Conservation (phyloP, 2,888 invertebrate genomes). For the Hypena proboscidalis region DNA sequence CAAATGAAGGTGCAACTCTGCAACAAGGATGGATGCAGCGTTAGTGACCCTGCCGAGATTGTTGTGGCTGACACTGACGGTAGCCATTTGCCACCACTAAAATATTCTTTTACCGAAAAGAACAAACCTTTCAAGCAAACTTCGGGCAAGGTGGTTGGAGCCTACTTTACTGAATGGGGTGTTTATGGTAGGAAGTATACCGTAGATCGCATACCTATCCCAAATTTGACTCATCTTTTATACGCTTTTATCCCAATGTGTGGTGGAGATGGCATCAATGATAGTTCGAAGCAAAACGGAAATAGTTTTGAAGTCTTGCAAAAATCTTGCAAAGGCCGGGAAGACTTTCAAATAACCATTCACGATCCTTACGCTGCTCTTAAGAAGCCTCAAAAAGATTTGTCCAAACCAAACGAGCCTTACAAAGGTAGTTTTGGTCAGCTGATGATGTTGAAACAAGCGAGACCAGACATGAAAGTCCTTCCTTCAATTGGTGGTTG, state of each 20-base stretch:
- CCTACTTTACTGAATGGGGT: conserved; percentile 81
- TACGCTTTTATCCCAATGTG: conserved; percentile 82
- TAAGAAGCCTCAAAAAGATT: conserved; percentile 78
- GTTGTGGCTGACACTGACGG: conserved; percentile 80
- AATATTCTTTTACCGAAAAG: conserved; percentile 69
- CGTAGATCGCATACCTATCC: conserved; percentile 73
- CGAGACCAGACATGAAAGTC: conserved; percentile 75
- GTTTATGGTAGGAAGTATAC: conserved; percentile 80
- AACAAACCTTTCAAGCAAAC: conserved; percentile 80
- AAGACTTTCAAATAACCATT: conserved; percentile 79
- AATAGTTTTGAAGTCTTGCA: conserved; percentile 81
- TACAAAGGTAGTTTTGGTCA: conserved; percentile 82
- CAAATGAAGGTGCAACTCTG: conserved; percentile 77
- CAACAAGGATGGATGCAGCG: conserved; percentile 74
- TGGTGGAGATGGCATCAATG: conserved; percentile 80
- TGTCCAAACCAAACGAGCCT: conserved; percentile 79
- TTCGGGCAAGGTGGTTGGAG: conserved; percentile 78
- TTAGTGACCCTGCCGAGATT: conserved; percentile 73
- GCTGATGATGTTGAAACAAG: conserved; percentile 78
- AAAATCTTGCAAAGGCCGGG: conserved; percentile 77
- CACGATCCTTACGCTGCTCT: conserved; percentile 82
- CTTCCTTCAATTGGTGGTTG: conserved; percentile 79
- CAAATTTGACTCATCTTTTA: conserved; percentile 77
- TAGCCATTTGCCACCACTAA: conserved; percentile 77
- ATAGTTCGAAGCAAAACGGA: conserved; percentile 81